Conservation (phyloP, 1,140 invertebrate genomes). For the Ceratina australensis region DNA sequence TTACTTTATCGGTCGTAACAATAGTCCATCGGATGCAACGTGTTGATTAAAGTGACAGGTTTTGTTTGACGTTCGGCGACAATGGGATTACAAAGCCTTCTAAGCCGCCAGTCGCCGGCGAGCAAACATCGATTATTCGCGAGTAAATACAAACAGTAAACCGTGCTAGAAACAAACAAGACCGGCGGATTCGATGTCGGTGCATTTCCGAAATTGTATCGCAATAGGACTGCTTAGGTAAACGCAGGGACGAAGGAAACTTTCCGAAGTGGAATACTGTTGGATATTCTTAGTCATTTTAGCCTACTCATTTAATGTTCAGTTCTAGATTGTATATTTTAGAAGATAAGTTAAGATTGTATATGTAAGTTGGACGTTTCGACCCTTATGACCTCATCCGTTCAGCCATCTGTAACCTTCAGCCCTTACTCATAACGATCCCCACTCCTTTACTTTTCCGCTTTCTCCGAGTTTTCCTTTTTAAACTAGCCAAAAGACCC, state of each 20-base stretch:
- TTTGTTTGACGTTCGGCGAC: slow-evolving; percentile 67
- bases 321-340: too few species aligned
- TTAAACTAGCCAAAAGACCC: too few species aligned
- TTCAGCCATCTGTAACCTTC: too few species aligned
- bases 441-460: too few species aligned
- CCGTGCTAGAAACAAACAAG: slow-evolving; percentile 35
- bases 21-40: slow-evolving; percentile 46
- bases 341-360: too few species aligned
- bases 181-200: not conserved
- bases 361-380: too few species aligned
- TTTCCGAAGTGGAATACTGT: not conserved
- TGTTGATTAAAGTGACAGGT: slow-evolving; percentile 58
- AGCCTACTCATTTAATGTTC: too few species aligned
- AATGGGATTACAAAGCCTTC: slow-evolving; percentile 56
- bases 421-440: too few species aligned
- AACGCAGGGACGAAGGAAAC: not conserved
- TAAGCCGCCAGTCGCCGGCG: slow-evolving; percentile 62
- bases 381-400: too few species aligned
- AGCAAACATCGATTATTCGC: slow-evolving; percentile 53
- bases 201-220: not conserved
- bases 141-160: slow-evolving; percentile 68
- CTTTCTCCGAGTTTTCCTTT: too few species aligned
- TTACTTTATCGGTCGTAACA: slow-evolving; percentile 48
- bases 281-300: too few species aligned
- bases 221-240: not conserved